phyloP scores from a whole-genome alignment of 1,140 invertebrate species.

The Xylocopa sonorina region DNA sequence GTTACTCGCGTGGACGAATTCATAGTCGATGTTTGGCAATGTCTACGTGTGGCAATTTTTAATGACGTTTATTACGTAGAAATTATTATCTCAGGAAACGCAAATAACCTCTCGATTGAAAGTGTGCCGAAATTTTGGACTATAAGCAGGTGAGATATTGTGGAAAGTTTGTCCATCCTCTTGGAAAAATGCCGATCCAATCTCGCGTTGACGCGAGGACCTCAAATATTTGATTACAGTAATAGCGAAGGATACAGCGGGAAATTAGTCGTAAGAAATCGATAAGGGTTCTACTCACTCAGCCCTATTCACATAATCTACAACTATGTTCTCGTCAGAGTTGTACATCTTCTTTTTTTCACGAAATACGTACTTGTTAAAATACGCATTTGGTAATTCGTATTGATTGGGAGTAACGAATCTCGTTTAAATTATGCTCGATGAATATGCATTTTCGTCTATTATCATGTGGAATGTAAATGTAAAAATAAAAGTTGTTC shows the following conservation, averaged over 20 bases:
- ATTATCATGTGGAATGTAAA: too few species aligned
- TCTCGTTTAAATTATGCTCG: background rate
- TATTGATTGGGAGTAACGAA: background rate
- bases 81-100: too few species aligned
- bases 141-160: constrained; percentile 18
- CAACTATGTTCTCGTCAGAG: background rate
- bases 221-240: background rate
- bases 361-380: too few species aligned
- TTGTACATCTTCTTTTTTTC: background rate
- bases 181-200: constrained; percentile 32
- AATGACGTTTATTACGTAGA: too few species aligned
- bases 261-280: background rate
- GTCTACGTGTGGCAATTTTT: background rate
- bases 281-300: background rate
- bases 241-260: background rate
- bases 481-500: background rate
- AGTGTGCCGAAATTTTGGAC: background rate
- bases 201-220: background rate
- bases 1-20: constrained; percentile 22
- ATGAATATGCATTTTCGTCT: background rate
- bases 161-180: constrained; percentile 18
- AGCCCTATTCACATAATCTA: background rate
- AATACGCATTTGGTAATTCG: background rate
- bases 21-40: constrained; percentile 5
- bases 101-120: constrained; percentile 23